phyloP scores from a whole-genome alignment of 2,888 invertebrate species.

The Pseudanteris insignis region DNA sequence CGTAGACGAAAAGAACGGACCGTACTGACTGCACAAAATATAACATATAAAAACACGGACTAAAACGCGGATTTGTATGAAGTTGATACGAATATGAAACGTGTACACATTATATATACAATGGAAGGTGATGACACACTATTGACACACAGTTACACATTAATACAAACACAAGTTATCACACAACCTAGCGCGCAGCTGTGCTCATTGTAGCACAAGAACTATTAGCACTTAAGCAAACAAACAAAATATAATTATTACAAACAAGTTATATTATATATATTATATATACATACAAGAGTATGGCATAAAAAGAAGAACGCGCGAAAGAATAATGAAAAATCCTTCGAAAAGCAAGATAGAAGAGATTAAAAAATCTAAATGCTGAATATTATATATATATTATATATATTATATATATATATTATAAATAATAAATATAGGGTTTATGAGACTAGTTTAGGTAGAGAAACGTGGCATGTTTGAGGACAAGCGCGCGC shows the following conservation, averaged over 20 bases:
- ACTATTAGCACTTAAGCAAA: conserved; percentile 66
- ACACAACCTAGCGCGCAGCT: conserved; percentile 58
- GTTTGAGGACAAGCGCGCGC: conserved; percentile 50
- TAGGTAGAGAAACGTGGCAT: conserved; percentile 59
- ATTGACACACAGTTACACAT: conserved; percentile 40
- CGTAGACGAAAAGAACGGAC: conserved; percentile 38
- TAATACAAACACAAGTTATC: conserved; percentile 46
- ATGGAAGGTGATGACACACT: conserved; percentile 41
- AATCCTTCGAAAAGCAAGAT: conserved; percentile 51
- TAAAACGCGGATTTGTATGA: conserved; percentile 39
- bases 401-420: conserved; percentile 59
- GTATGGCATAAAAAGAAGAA: conserved; percentile 54
- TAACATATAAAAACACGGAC: conserved; percentile 31
- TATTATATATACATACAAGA: conserved; percentile 66
- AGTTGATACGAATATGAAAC: conserved; percentile 37
- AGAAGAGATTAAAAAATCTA: conserved; percentile 60
- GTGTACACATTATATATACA: conserved; percentile 42
- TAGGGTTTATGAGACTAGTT: conserved; percentile 65
- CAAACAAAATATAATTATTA: conserved; percentile 66
- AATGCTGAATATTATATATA: conserved; percentile 66
- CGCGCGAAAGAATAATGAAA: conserved; percentile 52
- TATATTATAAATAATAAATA: conserved; percentile 67
- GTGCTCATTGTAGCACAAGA: conserved; percentile 66
- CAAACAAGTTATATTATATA: conserved; percentile 66
- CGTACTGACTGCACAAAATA: conserved; percentile 45